Percentiles rank a stretch among this genome's conserved stretches.
Evolutionary conservation across 2,797 vertebrate genomes (phyloP).

Genomic region (Geotrypetes seraphini): DNA sequence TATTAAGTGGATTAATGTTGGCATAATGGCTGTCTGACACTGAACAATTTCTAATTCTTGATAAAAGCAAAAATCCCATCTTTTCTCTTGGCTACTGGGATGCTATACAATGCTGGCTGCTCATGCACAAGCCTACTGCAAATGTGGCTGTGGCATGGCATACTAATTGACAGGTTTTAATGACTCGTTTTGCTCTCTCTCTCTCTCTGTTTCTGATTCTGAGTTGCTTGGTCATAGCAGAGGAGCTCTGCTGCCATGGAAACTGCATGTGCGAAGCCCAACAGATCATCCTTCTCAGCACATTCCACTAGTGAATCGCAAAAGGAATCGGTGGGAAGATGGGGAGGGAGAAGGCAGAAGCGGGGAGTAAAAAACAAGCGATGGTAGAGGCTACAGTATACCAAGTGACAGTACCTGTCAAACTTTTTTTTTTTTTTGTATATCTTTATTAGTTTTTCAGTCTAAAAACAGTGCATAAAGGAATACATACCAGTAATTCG

Average conservation of each 20-base stretch:
- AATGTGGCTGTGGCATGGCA: conserved; percentile 48
- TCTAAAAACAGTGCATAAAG: too few relatives aligned
- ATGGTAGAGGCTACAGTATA: background rate
- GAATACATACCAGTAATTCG: too few relatives aligned
- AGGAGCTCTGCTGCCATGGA: conserved; percentile 68
- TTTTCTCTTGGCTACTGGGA: background rate
- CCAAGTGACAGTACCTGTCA: too few relatives aligned
- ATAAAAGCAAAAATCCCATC: background rate
- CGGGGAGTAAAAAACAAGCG: too few relatives aligned
- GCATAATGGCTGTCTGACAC: background rate
- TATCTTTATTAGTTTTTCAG: too few relatives aligned
- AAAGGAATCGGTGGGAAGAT: conserved; percentile 18
- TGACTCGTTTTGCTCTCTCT: conserved; percentile 61
- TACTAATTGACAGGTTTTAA: conserved; percentile 80
- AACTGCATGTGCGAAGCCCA: conserved; percentile 52
- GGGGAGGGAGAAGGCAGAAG: background rate
- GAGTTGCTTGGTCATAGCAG: conserved; percentile 53
- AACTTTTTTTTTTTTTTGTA: too few relatives aligned
- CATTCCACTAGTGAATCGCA: conserved; percentile 30
- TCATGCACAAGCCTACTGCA: conserved; percentile 10
- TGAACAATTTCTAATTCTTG: background rate
- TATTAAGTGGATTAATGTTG: background rate
- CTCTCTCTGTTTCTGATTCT: conserved; percentile 23
- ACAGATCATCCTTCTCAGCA: conserved; percentile 31
- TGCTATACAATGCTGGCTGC: background rate